Evolutionary conservation across 2,888 invertebrate species (phyloP).

Genomic region (Amiota mariae): DNA sequence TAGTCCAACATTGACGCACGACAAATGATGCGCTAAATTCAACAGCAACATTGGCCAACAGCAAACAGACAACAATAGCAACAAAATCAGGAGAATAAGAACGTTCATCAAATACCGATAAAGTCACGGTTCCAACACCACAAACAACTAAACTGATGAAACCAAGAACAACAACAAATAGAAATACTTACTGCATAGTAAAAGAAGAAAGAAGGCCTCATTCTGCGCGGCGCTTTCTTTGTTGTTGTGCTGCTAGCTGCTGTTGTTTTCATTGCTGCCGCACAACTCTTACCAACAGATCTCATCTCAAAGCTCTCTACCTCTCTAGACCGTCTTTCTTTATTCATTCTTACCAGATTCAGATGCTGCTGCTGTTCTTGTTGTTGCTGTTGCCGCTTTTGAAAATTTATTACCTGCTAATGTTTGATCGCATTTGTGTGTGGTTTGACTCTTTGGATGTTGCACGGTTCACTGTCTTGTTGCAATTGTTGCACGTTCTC

Average conservation of each 20-base stretch:
- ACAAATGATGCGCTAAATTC: conserved; percentile 50
- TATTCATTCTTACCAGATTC: neutral
- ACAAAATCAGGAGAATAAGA: neutral
- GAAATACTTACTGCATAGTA: neutral
- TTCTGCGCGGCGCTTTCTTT: conserved; percentile 14
- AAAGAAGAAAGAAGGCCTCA: conserved; percentile 10
- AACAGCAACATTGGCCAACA: conserved; percentile 24
- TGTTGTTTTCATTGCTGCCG: neutral
- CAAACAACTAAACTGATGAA: no score
- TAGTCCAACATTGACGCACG: conserved; percentile 39
- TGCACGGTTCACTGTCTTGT: conserved; percentile 1
- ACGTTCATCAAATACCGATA: conserved; percentile 38
- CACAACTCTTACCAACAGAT: conserved; percentile 1
- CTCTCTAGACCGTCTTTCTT: neutral
- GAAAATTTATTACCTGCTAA: conserved; percentile 70
- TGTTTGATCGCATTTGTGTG: conserved; percentile 63
- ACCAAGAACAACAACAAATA: neutral
- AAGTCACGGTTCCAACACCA: conserved; percentile 23
- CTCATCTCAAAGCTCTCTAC: neutral
- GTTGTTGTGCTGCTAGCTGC: neutral
- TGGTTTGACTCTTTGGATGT: conserved; percentile 17
- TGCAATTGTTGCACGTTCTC: conserved; percentile 30
- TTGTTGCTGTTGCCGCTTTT: conserved; percentile 41
- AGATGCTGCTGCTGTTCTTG: no score
- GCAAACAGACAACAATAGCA: conserved; percentile 13